Base-by-base conservation (phyloP, 2,797 vertebrate species). In the Pogoniulus pusillus region DNA sequence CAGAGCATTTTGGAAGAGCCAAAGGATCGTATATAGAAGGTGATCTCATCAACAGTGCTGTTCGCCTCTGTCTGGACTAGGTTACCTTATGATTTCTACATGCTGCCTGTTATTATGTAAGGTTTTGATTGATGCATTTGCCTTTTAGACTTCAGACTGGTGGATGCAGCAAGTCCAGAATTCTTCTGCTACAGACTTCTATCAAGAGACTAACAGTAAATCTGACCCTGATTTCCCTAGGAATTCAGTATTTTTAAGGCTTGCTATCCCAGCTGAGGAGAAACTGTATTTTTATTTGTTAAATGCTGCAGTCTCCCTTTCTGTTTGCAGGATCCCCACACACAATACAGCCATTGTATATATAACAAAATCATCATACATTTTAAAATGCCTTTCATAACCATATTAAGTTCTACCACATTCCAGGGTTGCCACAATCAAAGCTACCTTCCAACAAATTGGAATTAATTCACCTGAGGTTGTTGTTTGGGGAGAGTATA, bases 61-160 rank as follows among this genome's bases (percentile, higher is more conserved):
- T 88, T 82, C 81, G 47, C 51, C 53, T 18, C 51, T 68, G 32
- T 10, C 69, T 65, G 59, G 55, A 13, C 41, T 26, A 15, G 68
- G 64, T 62, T 71, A 20, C 24, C 45, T 51, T 35, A 30, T 90
- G 65, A 18, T 37, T 94, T 89, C 41, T 73, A 30, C 51, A 29
- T 65, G 62, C 80, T 86, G 54, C 83, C 26, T 0, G 0, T 55
- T 74, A 34, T 26, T 94, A 66, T 59, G 71, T 69, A 90, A 84
- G 47, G 14, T 39, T 95, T 77, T 76, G 68, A 55, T 58, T 64
- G 57, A 82, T 86, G 45, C 9, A 5, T 77, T 80, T 88, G 65
- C 59, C 59, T 78, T 94, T 91, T 81, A 81, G 84, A 75, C 81
- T 90, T 89, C 37, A 89, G 72, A 64, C 15, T 65, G 59, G 51